Evolutionary conservation across 1,140 invertebrate species (phyloP).

Genomic region (Pygmarrhopalites habei): DNA sequence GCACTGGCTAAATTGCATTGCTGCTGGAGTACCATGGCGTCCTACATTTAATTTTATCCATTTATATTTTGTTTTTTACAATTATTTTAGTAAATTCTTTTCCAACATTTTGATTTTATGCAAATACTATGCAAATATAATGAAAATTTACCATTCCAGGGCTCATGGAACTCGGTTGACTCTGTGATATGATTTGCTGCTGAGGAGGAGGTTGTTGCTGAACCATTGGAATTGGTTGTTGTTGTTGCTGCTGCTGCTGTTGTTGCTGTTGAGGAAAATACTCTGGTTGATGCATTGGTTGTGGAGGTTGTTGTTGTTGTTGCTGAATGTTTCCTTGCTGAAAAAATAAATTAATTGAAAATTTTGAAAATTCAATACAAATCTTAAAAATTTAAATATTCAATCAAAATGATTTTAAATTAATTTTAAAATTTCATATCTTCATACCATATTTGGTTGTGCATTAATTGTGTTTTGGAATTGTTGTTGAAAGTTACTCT

Average conservation of each 20-base stretch:
- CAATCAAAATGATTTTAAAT: neutral
- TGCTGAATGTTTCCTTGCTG: neutral
- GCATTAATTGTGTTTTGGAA: constrained; percentile 25
- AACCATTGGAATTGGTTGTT: no score
- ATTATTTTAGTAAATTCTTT: no score
- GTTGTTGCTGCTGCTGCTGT: constrained; percentile 17
- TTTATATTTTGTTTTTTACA: no score
- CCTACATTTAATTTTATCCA: no score
- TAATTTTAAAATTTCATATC: neutral
- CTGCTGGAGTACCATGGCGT: constrained; percentile 8
- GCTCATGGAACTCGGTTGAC: neutral
- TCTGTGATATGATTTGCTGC: constrained; percentile 22
- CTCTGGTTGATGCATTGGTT: neutral
- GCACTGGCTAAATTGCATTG: no score
- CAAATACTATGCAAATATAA: neutral
- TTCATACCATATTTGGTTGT: constrained; percentile 20
- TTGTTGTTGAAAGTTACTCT: constrained; percentile 24
- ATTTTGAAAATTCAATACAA: no score
- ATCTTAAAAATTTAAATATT: neutral
- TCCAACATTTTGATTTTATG: constrained; percentile 8
- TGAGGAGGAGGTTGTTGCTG: no score
- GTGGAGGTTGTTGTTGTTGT: neutral
- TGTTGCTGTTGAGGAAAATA: constrained; percentile 1
- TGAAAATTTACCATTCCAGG: constrained; percentile 13
- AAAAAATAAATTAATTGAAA: neutral